phyloP scores from a whole-genome alignment of 1,140 invertebrate genomes.

The Drosophila parabipectinata region DNA sequence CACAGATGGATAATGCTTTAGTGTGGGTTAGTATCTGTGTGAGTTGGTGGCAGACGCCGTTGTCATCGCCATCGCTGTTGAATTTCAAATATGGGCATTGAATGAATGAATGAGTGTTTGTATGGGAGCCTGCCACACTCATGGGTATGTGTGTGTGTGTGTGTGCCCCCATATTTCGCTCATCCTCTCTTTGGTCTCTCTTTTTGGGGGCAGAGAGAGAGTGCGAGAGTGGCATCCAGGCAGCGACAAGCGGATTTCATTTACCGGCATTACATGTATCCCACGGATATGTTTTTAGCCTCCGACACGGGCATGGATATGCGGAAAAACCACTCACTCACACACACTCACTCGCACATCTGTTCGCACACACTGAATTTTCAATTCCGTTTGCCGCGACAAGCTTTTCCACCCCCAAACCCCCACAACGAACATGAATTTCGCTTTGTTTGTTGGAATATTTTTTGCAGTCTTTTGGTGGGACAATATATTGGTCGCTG shows the following conservation, averaged over 20 bases:
- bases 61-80: conserved; percentile 78
- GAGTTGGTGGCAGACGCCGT: conserved; percentile 34
- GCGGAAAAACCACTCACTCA: conserved; percentile 43
- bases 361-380: conserved; percentile 59
- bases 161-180: neutral
- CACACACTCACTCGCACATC: conserved; percentile 20
- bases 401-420: conserved; percentile 40
- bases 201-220: conserved; percentile 11
- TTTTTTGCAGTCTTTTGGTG: conserved; percentile 52
- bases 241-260: conserved; percentile 80
- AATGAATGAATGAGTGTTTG: conserved; percentile 69
- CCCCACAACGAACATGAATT: conserved; percentile 66
- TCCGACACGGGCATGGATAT: conserved; percentile 72
- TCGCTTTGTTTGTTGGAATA: conserved; percentile 79
- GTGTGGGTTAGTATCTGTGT: conserved; percentile 30
- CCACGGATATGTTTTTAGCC: conserved; percentile 80
- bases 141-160: neutral
- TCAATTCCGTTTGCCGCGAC: conserved; percentile 80
- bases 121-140: conserved; percentile 12
- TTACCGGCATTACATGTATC: conserved; percentile 82
- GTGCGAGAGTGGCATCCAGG: conserved; percentile 22
- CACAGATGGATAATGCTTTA: conserved; percentile 29
- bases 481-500: conserved; percentile 67
- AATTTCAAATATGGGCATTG: conserved; percentile 71
- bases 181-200: conserved; percentile 2